Conservation (phyloP, 2,888 invertebrate genomes). For the Ophion slaviceki region DNA sequence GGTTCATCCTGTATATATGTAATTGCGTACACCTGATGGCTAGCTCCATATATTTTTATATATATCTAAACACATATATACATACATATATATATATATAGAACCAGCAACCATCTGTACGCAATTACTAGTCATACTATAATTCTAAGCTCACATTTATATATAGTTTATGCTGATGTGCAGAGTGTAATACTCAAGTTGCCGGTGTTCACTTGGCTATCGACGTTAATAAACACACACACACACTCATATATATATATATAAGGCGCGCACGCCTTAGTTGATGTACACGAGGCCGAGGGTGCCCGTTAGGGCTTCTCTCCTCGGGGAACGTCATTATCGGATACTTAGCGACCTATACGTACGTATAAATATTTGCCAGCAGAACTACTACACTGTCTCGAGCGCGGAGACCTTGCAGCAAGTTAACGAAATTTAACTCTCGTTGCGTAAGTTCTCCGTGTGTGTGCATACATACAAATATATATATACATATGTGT, state of each 20-base stretch:
- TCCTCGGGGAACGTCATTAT: constrained; percentile 56
- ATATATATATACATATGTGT: background rate
- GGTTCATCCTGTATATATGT: background rate
- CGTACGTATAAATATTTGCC: constrained; percentile 38
- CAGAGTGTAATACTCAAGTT: constrained; percentile 22
- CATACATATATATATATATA: background rate
- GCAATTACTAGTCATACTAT: background rate
- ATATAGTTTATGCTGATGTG: background rate
- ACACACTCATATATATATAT: too few relatives aligned
- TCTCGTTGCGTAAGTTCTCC: constrained; percentile 62
- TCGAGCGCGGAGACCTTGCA: constrained; percentile 60
- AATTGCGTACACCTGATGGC: too few relatives aligned
- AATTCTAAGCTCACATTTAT: background rate
- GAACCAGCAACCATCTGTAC: background rate
- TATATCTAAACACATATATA: too few relatives aligned
- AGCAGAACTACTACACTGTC: constrained; percentile 26
- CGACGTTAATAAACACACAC: constrained; percentile 23
- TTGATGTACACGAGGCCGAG: constrained; percentile 50
- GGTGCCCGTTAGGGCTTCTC: constrained; percentile 58
- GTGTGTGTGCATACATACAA: background rate
- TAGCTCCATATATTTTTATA: too few relatives aligned
- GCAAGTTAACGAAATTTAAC: constrained; percentile 66
- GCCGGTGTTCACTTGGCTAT: constrained; percentile 23
- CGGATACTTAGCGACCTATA: constrained; percentile 48
- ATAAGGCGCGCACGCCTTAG: background rate